Base-by-base conservation (phyloP, 2,113 vertebrate genomes). In the Glaucidium brasilianum region DNA sequence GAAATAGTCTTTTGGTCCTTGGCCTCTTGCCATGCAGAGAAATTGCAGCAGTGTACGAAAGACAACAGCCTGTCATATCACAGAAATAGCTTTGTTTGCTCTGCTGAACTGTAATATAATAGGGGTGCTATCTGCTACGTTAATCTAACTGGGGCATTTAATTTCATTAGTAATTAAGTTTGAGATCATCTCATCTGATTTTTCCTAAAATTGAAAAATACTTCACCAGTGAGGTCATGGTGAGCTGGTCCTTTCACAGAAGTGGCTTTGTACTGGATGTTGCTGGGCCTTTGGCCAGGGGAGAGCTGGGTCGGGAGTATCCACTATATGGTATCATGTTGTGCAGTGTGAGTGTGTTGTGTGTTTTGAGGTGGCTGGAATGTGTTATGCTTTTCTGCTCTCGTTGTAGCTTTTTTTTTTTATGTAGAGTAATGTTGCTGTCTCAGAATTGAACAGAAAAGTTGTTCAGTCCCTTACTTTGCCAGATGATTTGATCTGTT, bases 161-260 rank as follows among this genome's bases (percentile, higher is more conserved):
- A 96, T 97, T 98, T 96, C 85, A 74, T 45, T 83, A 60, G 50
- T 71, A 88, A 93, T 96, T 97, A 95, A 86, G 49, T 97, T 96
- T 91, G 90, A 95, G 84, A 89, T 94, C 63, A 71, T 97, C 87
- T 93, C 27, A 5, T 95, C 41, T 96, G 53, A 72, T 92, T 93
- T 92, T 91, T 80, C 50, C 39, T 95, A 88, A 97, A 97, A 96
- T 94, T 92, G 97, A 96, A 96, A 97, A 95, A 93, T 90, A 62
- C 89, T 86, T 92, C 56, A 96, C 37, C 73, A 30, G 27, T 71
- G 93, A 97, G 92, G 91, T 82, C 92, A 92, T 82, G 37, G 68
- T 90, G 72, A 91, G 74, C 90, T 78, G 47, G 76, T 92, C n/a
- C 35, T 85, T 91, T 49, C 63, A 95, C 81, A 89, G 88, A 88